Evolutionary conservation across 2,888 invertebrate genomes (phyloP).

Genomic region (Chymomyza amoena): DNA sequence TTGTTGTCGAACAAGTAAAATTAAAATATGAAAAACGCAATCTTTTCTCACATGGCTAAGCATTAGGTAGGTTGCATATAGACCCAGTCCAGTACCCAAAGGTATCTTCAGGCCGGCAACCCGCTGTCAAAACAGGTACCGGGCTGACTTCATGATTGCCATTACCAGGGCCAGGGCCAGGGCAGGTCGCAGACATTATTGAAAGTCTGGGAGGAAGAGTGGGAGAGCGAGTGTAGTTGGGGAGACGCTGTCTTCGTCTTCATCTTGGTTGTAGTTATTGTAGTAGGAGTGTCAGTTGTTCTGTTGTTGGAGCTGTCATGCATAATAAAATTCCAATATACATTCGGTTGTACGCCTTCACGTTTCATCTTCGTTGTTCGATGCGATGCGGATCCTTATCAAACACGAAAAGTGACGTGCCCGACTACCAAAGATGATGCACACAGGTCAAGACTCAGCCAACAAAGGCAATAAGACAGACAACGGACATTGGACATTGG

Average conservation of each 20-base stretch:
- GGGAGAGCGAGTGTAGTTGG: background rate
- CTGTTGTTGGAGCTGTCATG: constrained; percentile 62
- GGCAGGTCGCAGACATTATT: background rate
- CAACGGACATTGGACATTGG: constrained; percentile 29
- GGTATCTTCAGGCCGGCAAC: constrained; percentile 36
- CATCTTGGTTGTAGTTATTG: background rate
- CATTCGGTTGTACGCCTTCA: constrained; percentile 61
- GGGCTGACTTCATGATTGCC: constrained; percentile 4
- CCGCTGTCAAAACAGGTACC: constrained; percentile 68
- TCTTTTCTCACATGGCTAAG: constrained; percentile 71
- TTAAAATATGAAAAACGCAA: constrained; percentile 72
- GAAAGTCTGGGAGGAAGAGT: background rate
- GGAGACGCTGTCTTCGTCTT: constrained; percentile 2
- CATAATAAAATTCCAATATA: constrained; percentile 69
- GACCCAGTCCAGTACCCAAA: background rate
- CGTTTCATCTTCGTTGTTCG: constrained; percentile 27
- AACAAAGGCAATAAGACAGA: constrained; percentile 14
- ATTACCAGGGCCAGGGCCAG: background rate
- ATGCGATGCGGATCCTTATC: constrained; percentile 62
- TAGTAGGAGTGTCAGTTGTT: constrained; percentile 52
- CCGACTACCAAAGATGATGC: constrained; percentile 50
- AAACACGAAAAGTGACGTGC: constrained; percentile 68
- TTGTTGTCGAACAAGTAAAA: constrained; percentile 52
- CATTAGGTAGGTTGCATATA: constrained; percentile 36
- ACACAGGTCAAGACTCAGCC: constrained; percentile 1